Conservation (phyloP, 2,888 invertebrate species). For the Xanthorhoe designata region DNA sequence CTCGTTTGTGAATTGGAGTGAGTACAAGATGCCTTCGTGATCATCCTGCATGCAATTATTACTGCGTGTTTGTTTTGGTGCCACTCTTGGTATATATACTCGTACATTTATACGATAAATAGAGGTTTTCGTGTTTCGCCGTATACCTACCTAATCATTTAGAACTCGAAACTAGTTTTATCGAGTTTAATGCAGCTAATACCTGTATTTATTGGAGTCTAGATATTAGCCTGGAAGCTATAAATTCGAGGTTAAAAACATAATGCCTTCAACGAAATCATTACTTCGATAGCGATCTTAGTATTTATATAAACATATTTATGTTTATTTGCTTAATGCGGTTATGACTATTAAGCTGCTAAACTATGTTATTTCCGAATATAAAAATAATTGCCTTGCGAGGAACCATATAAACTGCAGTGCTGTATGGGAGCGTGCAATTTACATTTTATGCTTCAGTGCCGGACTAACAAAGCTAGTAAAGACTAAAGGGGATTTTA, state of each 20-base stretch:
- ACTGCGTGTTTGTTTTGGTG: conserved; percentile 35
- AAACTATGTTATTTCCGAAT: conserved; percentile 52
- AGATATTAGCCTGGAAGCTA: background rate
- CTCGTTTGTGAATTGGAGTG: conserved; percentile 76
- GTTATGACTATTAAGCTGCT: conserved; percentile 36
- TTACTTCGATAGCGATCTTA: conserved; percentile 18
- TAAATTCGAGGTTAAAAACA: background rate
- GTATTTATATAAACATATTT: conserved; percentile 9
- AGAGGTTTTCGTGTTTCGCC: background rate
- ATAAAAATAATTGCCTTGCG: conserved; percentile 59
- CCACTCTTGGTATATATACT: conserved; percentile 25
- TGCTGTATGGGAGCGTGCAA: conserved; percentile 56
- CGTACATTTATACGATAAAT: conserved; percentile 29
- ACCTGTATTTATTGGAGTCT: background rate
- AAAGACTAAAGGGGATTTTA: conserved; percentile 37
- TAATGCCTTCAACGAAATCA: conserved; percentile 12
- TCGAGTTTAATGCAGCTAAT: background rate
- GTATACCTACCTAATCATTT: background rate
- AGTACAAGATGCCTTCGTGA: conserved; percentile 41
- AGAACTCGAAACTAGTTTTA: background rate
- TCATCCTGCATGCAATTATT: conserved; percentile 39
- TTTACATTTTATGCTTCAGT: conserved; percentile 69
- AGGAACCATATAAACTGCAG: conserved; percentile 60
- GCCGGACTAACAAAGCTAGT: conserved; percentile 56
- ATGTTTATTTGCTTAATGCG: conserved; percentile 15